Percentiles rank a stretch among this genome's conserved stretches.
phyloP scores from a whole-genome alignment of 1,140 invertebrate species.

The Yoshiicerus persimilis region DNA sequence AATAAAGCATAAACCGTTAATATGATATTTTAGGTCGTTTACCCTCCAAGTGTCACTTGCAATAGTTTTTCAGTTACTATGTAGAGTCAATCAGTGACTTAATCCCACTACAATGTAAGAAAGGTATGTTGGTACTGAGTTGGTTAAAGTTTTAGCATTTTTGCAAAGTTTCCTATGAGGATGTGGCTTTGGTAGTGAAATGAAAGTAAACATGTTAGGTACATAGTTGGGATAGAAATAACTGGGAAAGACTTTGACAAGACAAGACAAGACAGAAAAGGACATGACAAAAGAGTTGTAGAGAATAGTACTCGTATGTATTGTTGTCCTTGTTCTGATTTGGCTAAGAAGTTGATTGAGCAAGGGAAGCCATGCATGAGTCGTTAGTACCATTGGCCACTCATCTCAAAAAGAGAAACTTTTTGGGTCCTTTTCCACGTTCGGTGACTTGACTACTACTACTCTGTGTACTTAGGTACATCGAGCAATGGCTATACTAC shows the following conservation, averaged over 20 bases:
- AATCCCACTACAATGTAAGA: too few relatives aligned
- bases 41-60: too few relatives aligned
- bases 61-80: too few relatives aligned
- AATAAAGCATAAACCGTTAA: too few relatives aligned
- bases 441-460: neutral
- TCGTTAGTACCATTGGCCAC: neutral
- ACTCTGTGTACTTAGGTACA: neutral
- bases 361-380: slow-evolving; percentile 11
- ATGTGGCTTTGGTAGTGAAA: neutral
- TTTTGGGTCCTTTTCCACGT: slow-evolving; percentile 27
- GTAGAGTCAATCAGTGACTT: too few relatives aligned
- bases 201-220: neutral
- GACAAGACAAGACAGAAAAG: neutral
- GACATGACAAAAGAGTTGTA: neutral
- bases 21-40: too few relatives aligned
- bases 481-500: neutral
- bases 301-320: neutral
- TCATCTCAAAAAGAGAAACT: slow-evolving; percentile 15
- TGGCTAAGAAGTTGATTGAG: slow-evolving; percentile 23
- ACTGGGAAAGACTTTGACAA: neutral
- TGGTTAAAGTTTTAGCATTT: too few relatives aligned
- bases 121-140: too few relatives aligned
- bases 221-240: neutral
- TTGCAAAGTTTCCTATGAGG: neutral
- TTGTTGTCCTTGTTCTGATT: slow-evolving; percentile 9